phyloP scores from a whole-genome alignment of 1,140 invertebrate genomes.

The Ridgeia piscesae region DNA sequence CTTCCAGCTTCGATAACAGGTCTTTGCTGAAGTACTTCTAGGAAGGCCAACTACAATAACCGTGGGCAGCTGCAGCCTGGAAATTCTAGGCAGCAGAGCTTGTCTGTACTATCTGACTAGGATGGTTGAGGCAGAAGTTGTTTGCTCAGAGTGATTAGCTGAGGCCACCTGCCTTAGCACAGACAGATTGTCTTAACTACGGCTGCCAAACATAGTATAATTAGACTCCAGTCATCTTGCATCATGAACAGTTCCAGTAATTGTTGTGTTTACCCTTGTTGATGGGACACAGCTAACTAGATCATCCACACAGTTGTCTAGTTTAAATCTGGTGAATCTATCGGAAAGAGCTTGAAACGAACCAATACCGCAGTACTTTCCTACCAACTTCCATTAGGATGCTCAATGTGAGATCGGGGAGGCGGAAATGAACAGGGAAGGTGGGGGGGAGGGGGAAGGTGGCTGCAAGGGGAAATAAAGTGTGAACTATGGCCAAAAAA shows the following conservation, averaged over 20 bases:
- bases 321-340: too few species aligned
- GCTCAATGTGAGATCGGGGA: too few species aligned
- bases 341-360: too few species aligned
- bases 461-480: too few species aligned
- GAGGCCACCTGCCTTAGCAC: not conserved
- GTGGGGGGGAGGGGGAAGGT: too few species aligned
- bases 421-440: too few species aligned
- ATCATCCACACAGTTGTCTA: not conserved
- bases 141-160: not conserved
- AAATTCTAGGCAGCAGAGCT: not conserved
- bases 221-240: not conserved
- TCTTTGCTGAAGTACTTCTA: not conserved
- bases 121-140: not conserved
- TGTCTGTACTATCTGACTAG: not conserved
- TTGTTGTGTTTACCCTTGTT: not conserved
- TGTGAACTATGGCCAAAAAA: too few species aligned
- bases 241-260: not conserved
- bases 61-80: not conserved
- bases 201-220: not conserved
- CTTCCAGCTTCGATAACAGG: not conserved
- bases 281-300: not conserved
- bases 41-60: not conserved
- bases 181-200: not conserved
- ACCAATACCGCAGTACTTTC: too few species aligned
- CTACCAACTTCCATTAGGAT: too few species aligned